A percentile compares a stretch with the other conserved stretches of the same genome.
Evolutionary conservation across 1,140 invertebrate genomes (phyloP).

Genomic region (Orius laevigatus): DNA sequence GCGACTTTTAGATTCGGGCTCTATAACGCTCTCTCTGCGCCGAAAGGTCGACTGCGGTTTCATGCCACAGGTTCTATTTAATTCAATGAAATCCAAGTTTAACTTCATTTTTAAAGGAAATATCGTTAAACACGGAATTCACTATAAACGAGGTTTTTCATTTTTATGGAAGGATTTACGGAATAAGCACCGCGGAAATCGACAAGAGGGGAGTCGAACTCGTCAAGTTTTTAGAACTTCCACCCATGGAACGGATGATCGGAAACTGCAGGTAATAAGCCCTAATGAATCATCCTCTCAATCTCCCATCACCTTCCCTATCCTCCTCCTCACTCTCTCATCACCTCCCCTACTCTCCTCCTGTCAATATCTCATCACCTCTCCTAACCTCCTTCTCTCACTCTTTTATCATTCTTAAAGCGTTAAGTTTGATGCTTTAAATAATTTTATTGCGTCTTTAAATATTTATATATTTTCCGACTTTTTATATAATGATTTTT

Average conservation of each 20-base stretch:
- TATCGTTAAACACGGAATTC: background rate
- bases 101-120: background rate
- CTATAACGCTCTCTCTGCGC: slow-evolving; percentile 56
- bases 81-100: too few relatives aligned
- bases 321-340: too few relatives aligned
- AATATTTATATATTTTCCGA: too few relatives aligned
- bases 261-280: background rate
- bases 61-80: slow-evolving; percentile 32
- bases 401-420: too few relatives aligned
- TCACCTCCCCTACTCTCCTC: too few relatives aligned
- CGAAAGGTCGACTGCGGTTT: slow-evolving; percentile 60
- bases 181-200: background rate
- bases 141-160: background rate
- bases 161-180: slow-evolving; percentile 1
- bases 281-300: too few relatives aligned
- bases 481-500: too few relatives aligned
- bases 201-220: background rate
- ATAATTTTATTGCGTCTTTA: too few relatives aligned
- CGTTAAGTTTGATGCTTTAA: too few relatives aligned
- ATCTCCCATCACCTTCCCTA: too few relatives aligned
- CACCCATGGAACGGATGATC: background rate
- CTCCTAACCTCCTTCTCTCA: too few relatives aligned
- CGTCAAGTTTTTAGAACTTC: slow-evolving; percentile 2
- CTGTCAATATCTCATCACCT: too few relatives aligned
- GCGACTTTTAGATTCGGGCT: slow-evolving; percentile 57